A percentile compares a stretch with the other conserved stretches of the same genome.
Conservation (phyloP, 2,797 vertebrate genomes). For the Oophaga sylvatica region DNA sequence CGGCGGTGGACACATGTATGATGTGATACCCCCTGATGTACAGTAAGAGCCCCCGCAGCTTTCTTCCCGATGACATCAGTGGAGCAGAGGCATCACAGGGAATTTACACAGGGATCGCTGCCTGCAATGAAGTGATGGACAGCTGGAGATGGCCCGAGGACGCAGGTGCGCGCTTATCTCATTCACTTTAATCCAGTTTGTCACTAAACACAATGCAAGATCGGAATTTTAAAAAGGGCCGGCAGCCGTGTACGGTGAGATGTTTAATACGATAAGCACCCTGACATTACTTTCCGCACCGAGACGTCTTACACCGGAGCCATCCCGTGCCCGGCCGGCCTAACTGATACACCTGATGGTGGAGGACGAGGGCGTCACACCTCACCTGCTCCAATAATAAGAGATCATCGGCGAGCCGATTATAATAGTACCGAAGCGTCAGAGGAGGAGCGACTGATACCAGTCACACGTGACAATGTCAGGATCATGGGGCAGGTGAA, state of each 20-base stretch:
- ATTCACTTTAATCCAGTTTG: slow-evolving; percentile 55
- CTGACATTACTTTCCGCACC: slow-evolving; percentile 15
- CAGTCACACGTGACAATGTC: background rate
- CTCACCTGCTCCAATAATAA: background rate
- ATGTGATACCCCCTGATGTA: background rate
- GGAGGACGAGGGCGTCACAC: background rate
- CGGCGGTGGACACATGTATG: too few relatives aligned
- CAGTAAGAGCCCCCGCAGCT: slow-evolving; percentile 16
- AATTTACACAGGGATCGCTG: slow-evolving; percentile 18
- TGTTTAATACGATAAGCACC: slow-evolving; percentile 43
- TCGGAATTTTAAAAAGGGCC: slow-evolving; percentile 44
- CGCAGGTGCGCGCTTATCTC: slow-evolving; percentile 54
- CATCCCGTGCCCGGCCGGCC: background rate
- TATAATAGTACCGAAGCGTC: background rate
- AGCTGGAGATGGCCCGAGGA: slow-evolving; percentile 37
- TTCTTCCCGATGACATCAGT: slow-evolving; percentile 29
- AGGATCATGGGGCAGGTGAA: background rate
- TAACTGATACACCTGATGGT: background rate
- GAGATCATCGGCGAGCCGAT: background rate
- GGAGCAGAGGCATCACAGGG: slow-evolving; percentile 14
- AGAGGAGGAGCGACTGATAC: background rate
- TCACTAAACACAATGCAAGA: slow-evolving; percentile 47
- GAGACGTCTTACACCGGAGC: slow-evolving; percentile 4
- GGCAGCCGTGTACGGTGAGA: slow-evolving; percentile 8
- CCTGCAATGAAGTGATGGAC: slow-evolving; percentile 30